A percentile compares a stretch with the other conserved stretches of the same genome.
Evolutionary conservation across 2,888 invertebrate species (phyloP).

Genomic region (Brenthis daphne): DNA sequence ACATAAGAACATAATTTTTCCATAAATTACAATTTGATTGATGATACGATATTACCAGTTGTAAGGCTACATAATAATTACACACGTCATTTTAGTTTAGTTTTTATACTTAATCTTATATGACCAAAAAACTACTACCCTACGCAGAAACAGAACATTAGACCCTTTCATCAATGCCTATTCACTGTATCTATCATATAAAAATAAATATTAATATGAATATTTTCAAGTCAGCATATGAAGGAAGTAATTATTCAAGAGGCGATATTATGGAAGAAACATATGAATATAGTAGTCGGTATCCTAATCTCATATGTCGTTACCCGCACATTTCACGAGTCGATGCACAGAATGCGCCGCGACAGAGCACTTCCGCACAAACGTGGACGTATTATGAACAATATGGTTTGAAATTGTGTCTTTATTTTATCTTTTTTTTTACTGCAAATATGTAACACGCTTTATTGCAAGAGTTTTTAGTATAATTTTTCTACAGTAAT

Average conservation of each 20-base stretch:
- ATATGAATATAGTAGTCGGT: slow-evolving; percentile 15
- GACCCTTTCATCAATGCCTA: too few species aligned
- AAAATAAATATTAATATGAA: neutral
- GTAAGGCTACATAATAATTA: too few species aligned
- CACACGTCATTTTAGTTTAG: too few species aligned
- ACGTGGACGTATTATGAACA: neutral
- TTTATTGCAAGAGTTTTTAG: too few species aligned
- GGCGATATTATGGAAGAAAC: neutral
- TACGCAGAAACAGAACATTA: too few species aligned
- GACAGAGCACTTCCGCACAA: slow-evolving; percentile 10
- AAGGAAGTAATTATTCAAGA: slow-evolving; percentile 13
- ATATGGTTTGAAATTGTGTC: neutral
- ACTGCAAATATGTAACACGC: neutral
- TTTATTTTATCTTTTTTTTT: neutral
- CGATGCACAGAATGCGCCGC: slow-evolving; percentile 17
- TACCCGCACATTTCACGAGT: slow-evolving; percentile 23
- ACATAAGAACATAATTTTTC: too few species aligned
- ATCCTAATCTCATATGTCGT: slow-evolving; percentile 22
- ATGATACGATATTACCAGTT: too few species aligned
- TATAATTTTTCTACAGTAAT: too few species aligned
- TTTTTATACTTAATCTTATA: too few species aligned
- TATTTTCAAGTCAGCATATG: neutral
- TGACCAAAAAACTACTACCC: too few species aligned
- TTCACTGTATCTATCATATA: too few species aligned
- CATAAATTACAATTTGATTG: too few species aligned